Percentiles rank a stretch among this genome's conserved stretches.
phyloP scores from a whole-genome alignment of 2,113 vertebrate species.

The Atractosteus spatula region DNA sequence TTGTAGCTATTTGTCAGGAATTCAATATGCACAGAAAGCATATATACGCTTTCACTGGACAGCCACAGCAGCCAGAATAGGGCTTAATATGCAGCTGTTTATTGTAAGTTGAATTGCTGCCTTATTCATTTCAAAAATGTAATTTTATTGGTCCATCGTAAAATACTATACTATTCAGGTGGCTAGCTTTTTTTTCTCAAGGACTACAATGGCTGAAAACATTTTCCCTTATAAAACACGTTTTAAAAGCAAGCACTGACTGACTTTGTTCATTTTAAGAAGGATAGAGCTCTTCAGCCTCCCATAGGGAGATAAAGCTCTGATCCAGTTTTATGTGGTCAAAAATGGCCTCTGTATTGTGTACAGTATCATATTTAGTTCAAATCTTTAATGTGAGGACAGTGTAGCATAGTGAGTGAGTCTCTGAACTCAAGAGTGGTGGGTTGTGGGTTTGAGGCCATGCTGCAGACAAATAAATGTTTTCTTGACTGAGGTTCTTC shows the following conservation, averaged over 20 bases:
- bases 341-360: no score
- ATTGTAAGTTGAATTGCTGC: not conserved
- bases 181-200: not conserved
- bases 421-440: no score
- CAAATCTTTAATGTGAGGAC: no score
- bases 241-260: not conserved
- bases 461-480: no score
- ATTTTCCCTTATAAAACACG: not conserved
- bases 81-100: constrained; percentile 10
- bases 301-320: no score
- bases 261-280: not conserved
- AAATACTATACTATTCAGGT: constrained; percentile 5
- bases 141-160: constrained; percentile 10
- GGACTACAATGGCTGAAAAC: not conserved
- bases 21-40: not conserved
- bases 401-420: no score
- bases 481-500: no score
- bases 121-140: not conserved
- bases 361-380: no score
- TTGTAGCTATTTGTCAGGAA: not conserved
- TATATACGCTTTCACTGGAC: not conserved
- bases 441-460: no score
- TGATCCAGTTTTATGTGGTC: no score
- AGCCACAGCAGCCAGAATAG: not conserved
- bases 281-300: not conserved